A percentile compares a stretch with the other conserved stretches of the same genome.
Conservation (phyloP, 2,888 invertebrate species). For the Aricia artaxerxes region DNA sequence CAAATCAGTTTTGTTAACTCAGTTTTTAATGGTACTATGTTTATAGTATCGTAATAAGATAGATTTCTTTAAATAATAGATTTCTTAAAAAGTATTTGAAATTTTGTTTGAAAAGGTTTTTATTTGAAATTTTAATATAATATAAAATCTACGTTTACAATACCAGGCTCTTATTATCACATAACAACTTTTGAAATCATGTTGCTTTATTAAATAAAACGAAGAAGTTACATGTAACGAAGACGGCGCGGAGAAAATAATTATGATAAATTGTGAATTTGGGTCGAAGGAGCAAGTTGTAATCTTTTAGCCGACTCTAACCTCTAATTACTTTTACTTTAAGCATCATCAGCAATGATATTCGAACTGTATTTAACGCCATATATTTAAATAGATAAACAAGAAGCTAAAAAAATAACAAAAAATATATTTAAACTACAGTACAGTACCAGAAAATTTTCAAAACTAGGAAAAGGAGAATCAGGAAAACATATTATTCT, state of each 20-base stretch:
- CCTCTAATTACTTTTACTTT: neutral
- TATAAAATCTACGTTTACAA: neutral
- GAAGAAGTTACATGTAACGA: neutral
- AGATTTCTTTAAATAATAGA: neutral
- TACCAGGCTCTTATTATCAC: neutral
- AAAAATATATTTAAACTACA: too few relatives aligned
- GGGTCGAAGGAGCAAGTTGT: neutral
- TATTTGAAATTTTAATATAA: neutral
- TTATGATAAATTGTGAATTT: neutral
- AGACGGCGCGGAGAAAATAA: neutral
- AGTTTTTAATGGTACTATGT: constrained; percentile 5
- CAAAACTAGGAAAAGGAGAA: too few relatives aligned
- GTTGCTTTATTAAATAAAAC: neutral
- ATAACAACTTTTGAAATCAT: neutral
- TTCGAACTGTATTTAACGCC: too few relatives aligned
- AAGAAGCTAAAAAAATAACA: too few relatives aligned
- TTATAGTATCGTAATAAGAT: neutral
- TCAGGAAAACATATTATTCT: too few relatives aligned
- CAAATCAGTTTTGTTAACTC: neutral
- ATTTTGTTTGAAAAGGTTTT: neutral
- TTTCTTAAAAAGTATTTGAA: neutral
- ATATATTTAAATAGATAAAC: too few relatives aligned
- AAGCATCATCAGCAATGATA: too few relatives aligned
- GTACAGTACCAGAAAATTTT: too few relatives aligned
- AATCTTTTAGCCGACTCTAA: neutral